Evolutionary conservation across 2,888 invertebrate species (phyloP).

Genomic region (Auanema freiburgensis): DNA sequence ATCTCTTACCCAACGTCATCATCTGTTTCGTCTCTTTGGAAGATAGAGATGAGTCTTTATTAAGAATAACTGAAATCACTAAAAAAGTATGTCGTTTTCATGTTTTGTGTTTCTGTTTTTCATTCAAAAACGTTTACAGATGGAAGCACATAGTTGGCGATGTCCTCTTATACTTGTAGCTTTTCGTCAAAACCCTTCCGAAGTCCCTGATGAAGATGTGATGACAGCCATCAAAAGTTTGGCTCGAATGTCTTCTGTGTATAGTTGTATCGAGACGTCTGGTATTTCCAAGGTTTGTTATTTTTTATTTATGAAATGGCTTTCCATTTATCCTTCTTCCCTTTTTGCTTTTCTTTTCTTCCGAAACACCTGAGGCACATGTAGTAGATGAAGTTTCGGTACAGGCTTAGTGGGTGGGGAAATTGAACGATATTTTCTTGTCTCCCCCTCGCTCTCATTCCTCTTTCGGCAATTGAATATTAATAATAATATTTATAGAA

Average conservation of each 20-base stretch:
- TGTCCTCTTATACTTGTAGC: conserved; percentile 1
- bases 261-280: conserved; percentile 3
- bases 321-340: neutral
- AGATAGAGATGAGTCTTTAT: no score
- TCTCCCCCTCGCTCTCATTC: neutral
- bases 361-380: neutral
- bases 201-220: neutral
- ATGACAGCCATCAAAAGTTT: neutral
- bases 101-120: no score
- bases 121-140: neutral
- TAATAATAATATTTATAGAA: conserved; percentile 3
- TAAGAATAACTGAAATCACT: no score
- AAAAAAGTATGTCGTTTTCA: no score
- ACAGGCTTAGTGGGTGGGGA: neutral
- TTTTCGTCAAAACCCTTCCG: neutral
- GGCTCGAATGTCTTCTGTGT: neutral
- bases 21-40: no score
- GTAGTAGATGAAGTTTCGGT: conserved; percentile 1
- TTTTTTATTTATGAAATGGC: no score
- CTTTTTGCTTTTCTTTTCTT: neutral
- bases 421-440: neutral
- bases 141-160: neutral
- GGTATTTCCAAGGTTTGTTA: neutral
- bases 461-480: neutral
- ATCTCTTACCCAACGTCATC: no score